Evolutionary conservation across 2,797 vertebrate species (phyloP).

Genomic region (Myiothlypis chrysogaster): DNA sequence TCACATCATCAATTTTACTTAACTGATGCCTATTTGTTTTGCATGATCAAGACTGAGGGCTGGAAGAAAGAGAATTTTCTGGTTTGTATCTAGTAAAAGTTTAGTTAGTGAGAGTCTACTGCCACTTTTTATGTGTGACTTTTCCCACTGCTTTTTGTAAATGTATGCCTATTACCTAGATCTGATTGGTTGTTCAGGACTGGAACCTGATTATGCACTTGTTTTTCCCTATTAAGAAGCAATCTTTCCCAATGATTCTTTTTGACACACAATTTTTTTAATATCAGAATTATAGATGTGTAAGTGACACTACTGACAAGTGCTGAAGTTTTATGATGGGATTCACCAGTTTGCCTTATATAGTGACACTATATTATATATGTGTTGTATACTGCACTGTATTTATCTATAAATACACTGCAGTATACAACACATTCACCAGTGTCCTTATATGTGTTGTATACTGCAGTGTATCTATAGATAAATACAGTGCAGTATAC

Average conservation of each 20-base stretch:
- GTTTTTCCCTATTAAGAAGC: not conserved
- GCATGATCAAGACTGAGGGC: not conserved
- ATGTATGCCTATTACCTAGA: not conserved
- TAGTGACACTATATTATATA: too few species aligned
- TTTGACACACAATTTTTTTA: not conserved
- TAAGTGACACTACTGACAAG: not conserved
- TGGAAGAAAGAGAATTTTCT: not conserved
- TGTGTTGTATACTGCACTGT: not conserved
- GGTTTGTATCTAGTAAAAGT: not conserved
- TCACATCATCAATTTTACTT: not conserved
- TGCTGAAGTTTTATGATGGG: not conserved
- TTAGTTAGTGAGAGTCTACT: not conserved
- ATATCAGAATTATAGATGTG: not conserved
- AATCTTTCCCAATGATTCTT: not conserved
- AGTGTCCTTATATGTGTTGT: too few species aligned
- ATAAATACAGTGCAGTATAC: not conserved
- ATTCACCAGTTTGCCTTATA: not conserved
- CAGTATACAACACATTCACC: too few species aligned
- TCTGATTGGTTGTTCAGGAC: not conserved
- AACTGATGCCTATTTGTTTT: accelerated
- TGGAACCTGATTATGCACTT: not conserved
- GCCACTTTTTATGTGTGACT: not conserved
- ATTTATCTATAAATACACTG: not conserved
- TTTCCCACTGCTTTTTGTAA: not conserved
- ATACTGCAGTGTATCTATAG: not conserved